Conservation (phyloP, 35 echinoderm and acorn worm genomes). For the Stichopus chloronotus region DNA sequence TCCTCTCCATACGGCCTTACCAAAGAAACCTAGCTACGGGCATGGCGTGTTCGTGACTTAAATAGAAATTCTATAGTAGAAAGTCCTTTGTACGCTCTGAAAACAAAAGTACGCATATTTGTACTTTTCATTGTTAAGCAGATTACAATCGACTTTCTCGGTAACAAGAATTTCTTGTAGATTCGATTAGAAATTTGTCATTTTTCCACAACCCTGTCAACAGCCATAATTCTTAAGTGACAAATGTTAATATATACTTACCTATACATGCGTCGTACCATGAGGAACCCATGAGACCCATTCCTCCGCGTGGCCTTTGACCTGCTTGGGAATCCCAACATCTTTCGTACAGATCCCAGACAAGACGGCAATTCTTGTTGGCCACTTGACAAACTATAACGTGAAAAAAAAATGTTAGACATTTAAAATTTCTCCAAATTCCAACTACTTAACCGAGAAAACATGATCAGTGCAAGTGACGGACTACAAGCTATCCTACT, state of each 20-base stretch:
- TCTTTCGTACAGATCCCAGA: constrained; percentile 65
- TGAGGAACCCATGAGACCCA: constrained; percentile 54
- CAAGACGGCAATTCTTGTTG: constrained; percentile 73
- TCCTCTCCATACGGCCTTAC: too few relatives aligned
- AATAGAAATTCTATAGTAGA: too few relatives aligned
- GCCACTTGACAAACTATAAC: constrained; percentile 73
- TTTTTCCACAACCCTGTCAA: too few relatives aligned
- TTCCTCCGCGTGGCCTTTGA: constrained; percentile 60
- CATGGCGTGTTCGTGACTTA: too few relatives aligned
- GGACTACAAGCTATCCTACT: not conserved
- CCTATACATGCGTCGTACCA: constrained; percentile 88
- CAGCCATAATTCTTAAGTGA: not conserved
- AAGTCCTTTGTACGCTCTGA: too few relatives aligned
- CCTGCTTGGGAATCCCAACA: constrained; percentile 80
- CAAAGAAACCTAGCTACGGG: too few relatives aligned
- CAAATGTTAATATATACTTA: not conserved
- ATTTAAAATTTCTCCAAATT: not conserved
- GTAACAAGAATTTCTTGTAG: too few relatives aligned
- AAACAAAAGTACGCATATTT: too few relatives aligned
- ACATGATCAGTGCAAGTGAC: not conserved
- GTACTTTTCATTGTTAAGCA: too few relatives aligned
- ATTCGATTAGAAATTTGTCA: too few relatives aligned
- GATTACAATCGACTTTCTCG: too few relatives aligned
- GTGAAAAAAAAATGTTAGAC: not conserved
- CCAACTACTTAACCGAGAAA: not conserved